These are phyloP conservation scores for Hypotaenidia okinawae DNA, from an alignment of 2,797 vertebrate genomes.

Conservation along the genomic window DNA sequence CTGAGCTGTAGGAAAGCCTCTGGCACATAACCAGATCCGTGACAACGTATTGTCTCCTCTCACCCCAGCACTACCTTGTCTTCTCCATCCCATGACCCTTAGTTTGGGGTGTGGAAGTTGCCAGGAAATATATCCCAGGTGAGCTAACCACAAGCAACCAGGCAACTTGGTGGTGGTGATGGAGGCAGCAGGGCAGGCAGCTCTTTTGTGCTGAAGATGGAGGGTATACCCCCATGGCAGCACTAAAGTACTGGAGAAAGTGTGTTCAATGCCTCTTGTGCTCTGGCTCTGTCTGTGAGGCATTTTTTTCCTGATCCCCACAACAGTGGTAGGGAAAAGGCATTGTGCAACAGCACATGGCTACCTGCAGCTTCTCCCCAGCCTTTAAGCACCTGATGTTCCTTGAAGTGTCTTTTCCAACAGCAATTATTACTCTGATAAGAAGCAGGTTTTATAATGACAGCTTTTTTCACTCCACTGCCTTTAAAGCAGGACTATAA, in stretches of 20 bases:
- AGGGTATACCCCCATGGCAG: background rate
- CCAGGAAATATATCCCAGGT: rapidly evolving
- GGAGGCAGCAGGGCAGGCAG: background rate
- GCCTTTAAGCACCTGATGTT: background rate
- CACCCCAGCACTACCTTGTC: background rate
- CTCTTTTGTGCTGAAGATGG: background rate
- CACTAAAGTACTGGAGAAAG: background rate
- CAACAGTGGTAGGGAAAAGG: background rate
- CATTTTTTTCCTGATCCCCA: background rate
- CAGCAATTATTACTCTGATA: background rate
- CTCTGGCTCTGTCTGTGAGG: background rate
- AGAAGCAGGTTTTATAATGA: background rate
- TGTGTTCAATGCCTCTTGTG: background rate
- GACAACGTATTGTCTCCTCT: background rate
- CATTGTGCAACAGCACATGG: background rate
- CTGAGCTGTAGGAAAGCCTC: background rate
- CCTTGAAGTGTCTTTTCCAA: background rate
- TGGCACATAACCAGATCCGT: background rate
- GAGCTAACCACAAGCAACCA: background rate
- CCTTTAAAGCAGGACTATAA: conserved; percentile 32
- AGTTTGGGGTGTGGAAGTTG: background rate
- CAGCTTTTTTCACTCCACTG: background rate
- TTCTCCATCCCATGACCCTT: rapidly evolving
- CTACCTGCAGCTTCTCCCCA: background rate
- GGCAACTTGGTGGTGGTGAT: rapidly evolving